These are phyloP conservation scores for Catharus ustulatus DNA, from an alignment of 2,797 vertebrate species.

Conservation along the genomic window DNA sequence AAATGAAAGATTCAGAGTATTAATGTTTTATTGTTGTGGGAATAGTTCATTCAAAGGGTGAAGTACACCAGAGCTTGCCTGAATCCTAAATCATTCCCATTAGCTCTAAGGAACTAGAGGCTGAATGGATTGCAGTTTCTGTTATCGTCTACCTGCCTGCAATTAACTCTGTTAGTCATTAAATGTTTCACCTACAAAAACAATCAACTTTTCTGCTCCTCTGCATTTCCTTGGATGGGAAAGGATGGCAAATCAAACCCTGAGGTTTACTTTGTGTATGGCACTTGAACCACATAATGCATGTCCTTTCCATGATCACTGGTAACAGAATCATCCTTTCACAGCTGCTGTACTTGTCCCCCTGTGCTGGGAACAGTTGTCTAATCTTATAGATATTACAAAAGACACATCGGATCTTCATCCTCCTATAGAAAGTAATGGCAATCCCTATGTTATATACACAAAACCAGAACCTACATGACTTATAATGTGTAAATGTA, in stretches of 20 bases:
- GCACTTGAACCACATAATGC: neutral
- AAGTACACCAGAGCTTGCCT: neutral
- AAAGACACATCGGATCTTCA: neutral
- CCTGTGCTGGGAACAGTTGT: neutral
- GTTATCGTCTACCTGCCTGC: neutral
- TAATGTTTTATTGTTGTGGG: constrained; percentile 20
- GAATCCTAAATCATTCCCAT: neutral
- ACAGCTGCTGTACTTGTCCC: neutral
- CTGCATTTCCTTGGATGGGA: neutral
- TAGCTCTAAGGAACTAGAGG: neutral
- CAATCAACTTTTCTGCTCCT: neutral
- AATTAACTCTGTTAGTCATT: neutral
- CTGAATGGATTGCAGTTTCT: neutral
- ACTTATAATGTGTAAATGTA: neutral
- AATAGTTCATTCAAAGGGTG: neutral
- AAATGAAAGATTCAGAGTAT: constrained; percentile 8
- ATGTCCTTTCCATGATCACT: neutral
- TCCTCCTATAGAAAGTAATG: neutral
- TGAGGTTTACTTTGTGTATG: neutral
- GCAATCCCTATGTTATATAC: neutral
- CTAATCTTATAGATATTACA: neutral
- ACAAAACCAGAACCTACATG: neutral
- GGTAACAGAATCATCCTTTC: neutral
- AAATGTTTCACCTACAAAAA: neutral
- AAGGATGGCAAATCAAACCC: neutral